phyloP scores from a whole-genome alignment of 2,888 invertebrate genomes.

The Phyllotreta striolata region DNA sequence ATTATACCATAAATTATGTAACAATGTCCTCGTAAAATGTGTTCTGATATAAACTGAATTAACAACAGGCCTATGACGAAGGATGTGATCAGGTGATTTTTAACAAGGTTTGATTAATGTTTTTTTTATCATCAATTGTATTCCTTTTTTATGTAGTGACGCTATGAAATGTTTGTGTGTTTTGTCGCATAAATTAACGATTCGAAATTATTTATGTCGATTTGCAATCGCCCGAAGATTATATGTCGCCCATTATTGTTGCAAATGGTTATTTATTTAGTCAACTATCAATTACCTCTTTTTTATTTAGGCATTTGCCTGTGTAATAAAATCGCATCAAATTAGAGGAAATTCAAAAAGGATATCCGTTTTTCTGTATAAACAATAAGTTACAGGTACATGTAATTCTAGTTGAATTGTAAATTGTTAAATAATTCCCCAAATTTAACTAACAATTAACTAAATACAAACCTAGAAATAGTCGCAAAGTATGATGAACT shows the following conservation, averaged over 20 bases:
- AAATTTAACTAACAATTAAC: no score
- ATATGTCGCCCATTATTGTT: neutral
- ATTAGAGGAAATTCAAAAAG: neutral
- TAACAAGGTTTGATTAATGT: conserved; percentile 20
- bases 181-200: conserved; percentile 4
- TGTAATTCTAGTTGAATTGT: neutral
- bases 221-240: conserved; percentile 1
- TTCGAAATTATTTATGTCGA: neutral
- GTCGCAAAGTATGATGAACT: no score
- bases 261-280: no score
- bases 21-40: conserved; percentile 10
- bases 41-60: conserved; percentile 15
- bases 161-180: conserved; percentile 18
- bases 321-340: neutral
- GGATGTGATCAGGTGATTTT: conserved; percentile 20
- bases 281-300: no score
- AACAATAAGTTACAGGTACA: neutral
- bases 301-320: neutral
- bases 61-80: conserved; percentile 17
- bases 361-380: conserved; percentile 11
- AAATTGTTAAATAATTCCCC: no score
- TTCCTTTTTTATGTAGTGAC: conserved; percentile 12
- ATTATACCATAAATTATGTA: conserved; percentile 8
- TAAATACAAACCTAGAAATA: no score
- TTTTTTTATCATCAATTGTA: conserved; percentile 17